Percentiles rank a stretch among this genome's conserved stretches.
Conservation (phyloP, 2,113 vertebrate species). For the Myanophis thanlyinensis region DNA sequence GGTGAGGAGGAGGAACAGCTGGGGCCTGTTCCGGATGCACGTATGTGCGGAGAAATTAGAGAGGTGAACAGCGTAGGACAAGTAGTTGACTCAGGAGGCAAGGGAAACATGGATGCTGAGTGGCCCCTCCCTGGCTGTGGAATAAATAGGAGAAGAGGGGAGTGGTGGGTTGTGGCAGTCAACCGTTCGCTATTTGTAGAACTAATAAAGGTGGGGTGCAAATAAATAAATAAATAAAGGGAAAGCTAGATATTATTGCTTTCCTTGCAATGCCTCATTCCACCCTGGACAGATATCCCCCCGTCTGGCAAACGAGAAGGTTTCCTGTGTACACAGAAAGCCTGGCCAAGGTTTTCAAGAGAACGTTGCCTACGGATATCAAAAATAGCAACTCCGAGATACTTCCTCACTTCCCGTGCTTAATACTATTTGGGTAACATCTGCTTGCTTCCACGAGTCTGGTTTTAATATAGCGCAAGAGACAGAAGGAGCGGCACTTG, state of each 20-base stretch:
- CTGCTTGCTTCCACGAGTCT: background rate
- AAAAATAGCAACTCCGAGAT: background rate
- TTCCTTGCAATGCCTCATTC: background rate
- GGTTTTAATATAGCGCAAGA: background rate
- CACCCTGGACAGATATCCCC: background rate
- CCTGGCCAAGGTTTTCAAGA: background rate
- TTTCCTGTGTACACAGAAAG: background rate
- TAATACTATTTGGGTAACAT: background rate
- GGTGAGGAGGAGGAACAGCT: too few species aligned
- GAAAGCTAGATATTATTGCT: background rate
- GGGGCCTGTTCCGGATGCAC: too few species aligned
- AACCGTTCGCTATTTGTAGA: too few species aligned
- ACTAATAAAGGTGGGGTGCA: background rate
- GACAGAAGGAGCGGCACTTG: background rate
- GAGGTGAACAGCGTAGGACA: too few species aligned
- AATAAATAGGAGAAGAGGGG: too few species aligned
- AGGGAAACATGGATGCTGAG: too few species aligned
- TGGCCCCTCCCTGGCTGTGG: too few species aligned
- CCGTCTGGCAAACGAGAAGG: background rate
- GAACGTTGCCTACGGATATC: background rate
- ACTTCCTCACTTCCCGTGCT: background rate
- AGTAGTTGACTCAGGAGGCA: too few species aligned
- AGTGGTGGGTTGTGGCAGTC: too few species aligned
- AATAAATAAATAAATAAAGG: background rate
- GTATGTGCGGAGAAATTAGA: too few species aligned